Evolutionary conservation across 2,797 vertebrate genomes (phyloP), one percentile per base, ranked within the genome.

Genomic region (Pipistrellus nathusii): DNA sequence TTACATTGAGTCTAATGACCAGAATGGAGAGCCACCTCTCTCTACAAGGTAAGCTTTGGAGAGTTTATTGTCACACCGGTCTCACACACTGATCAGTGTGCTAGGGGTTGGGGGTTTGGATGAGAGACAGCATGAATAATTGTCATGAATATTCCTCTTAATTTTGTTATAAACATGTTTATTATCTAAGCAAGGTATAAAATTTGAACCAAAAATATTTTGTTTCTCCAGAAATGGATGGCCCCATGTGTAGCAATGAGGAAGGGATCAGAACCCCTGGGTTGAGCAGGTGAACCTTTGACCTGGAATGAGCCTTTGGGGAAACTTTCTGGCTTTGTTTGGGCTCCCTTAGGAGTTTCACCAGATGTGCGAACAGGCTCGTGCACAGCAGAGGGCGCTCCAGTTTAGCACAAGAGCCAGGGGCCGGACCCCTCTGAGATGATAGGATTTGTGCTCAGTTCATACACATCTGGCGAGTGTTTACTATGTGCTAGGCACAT

Each of bases 321-420:
- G 32, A 55, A 93, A 88, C 41, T 69, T 88, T 68, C 15, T 41
- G 38, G 59, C 23, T 83, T 66, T 62, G 25, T 7, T 32, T 14
- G 23, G 8, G 25, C 20, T 55, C 11, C 30, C 21, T 48, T 27
- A 11, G 53, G 55, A 32, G 8, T 32, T 27, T 44, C 5, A 1
- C 35, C 41, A n/a, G 30, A 14, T 44, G 32, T 84, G 41, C 59
- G 91, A 80, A 59, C 18, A 85, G 73, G 35, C 57, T 35, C 46
- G 55, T 12, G 14, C 41, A 62, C 95, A 91, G 95, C 84, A 97
- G 97, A 95, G 95, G 96, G 96, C 68, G 87, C 84, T 82, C 71
- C 51, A 8, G 59, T 15, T 81, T 25, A 89, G 94, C 6, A 48
- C 32, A 86, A 83, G 46, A 81, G 23, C 20, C 30, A 1, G 71